Conservation (phyloP, 2,113 vertebrate genomes). For the Amphilophus citrinellus region DNA sequence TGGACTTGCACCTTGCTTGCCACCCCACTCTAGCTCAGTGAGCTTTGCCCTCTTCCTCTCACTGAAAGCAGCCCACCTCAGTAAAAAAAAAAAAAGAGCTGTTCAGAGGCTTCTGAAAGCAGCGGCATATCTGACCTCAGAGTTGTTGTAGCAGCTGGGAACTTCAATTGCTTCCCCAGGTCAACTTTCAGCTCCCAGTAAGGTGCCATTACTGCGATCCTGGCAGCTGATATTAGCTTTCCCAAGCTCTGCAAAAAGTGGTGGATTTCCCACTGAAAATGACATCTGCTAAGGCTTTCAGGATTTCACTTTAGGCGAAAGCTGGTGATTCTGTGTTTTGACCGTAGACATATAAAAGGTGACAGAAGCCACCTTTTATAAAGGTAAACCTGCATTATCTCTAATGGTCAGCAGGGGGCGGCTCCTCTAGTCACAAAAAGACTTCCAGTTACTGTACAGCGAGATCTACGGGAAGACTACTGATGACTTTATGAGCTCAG, state of each 20-base stretch:
- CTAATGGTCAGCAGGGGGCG: neutral
- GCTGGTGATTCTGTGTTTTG: conserved; percentile 2
- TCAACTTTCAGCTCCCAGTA: neutral
- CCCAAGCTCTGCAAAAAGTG: neutral
- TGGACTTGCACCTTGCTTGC: too few relatives aligned
- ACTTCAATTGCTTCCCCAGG: neutral
- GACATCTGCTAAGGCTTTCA: neutral
- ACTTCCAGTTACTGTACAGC: neutral
- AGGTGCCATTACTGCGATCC: neutral
- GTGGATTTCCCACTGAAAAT: neutral
- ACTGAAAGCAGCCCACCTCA: neutral
- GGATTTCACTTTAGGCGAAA: neutral
- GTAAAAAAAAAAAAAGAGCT: neutral
- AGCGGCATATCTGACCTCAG: neutral
- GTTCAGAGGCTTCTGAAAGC: too few relatives aligned
- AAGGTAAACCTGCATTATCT: too few relatives aligned
- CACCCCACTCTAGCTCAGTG: too few relatives aligned
- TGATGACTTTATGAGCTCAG: neutral
- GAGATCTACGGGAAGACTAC: neutral
- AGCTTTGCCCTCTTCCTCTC: neutral
- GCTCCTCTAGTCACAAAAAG: neutral
- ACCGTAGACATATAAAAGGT: neutral
- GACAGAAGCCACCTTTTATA: neutral
- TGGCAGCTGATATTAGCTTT: conserved; percentile 6
- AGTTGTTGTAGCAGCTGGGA: neutral